These are phyloP conservation scores for Pseudomyrmex flavicornis DNA, from an alignment of 1,140 invertebrate genomes.

Conservation along the genomic window DNA sequence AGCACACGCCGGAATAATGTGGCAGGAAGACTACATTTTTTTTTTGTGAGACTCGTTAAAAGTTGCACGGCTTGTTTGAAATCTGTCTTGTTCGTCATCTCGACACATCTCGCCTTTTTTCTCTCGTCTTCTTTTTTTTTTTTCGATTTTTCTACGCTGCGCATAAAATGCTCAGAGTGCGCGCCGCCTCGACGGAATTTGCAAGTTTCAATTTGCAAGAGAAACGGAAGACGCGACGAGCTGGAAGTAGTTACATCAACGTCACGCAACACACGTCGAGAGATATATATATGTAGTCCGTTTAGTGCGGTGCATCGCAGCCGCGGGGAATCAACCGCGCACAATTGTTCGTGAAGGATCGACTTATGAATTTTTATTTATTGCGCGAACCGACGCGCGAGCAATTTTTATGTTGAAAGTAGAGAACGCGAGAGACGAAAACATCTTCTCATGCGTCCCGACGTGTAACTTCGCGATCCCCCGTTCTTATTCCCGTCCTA, in stretches of 20 bases:
- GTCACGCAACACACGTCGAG: constrained; percentile 26
- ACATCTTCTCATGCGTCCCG: neutral
- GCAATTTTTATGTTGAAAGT: constrained; percentile 21
- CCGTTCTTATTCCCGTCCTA: neutral
- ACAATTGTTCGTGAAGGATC: constrained; percentile 31
- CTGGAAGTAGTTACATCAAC: neutral
- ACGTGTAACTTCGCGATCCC: neutral
- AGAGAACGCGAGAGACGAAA: neutral
- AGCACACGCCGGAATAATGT: neutral
- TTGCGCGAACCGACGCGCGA: neutral
- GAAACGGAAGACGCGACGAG: constrained; percentile 3
- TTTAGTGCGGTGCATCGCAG: constrained; percentile 7
- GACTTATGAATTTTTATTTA: constrained; percentile 46
- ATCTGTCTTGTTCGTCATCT: neutral
- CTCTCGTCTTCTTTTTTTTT: neutral
- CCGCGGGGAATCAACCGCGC: neutral
- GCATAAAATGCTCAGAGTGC: constrained; percentile 36
- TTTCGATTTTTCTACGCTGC: neutral
- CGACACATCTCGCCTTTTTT: neutral
- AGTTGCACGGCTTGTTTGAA: constrained; percentile 50
- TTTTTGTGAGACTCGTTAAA: constrained; percentile 47
- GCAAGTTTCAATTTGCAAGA: constrained; percentile 49
- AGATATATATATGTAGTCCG: neutral
- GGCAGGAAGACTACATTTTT: neutral
- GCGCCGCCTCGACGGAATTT: constrained; percentile 13